Evolutionary conservation across 1,140 invertebrate species (phyloP).

Genomic region (Oedothorax gibbosus): DNA sequence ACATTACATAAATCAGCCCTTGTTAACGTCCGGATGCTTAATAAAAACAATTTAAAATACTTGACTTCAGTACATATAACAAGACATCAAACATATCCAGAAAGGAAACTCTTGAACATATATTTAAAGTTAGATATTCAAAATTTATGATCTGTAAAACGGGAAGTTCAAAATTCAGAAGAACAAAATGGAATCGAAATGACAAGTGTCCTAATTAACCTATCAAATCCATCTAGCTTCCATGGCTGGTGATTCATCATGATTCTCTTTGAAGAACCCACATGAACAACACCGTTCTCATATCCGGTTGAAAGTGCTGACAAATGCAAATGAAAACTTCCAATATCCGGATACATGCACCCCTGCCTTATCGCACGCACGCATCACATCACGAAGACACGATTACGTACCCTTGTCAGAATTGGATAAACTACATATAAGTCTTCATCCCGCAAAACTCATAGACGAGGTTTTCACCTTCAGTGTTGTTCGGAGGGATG

Average conservation of each 20-base stretch:
- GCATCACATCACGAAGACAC: not conserved
- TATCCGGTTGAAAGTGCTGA: constrained; percentile 27
- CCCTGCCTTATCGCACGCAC: not conserved
- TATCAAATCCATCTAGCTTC: constrained; percentile 1
- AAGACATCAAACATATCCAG: too few species aligned
- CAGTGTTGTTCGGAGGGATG: too few species aligned
- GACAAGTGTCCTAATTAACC: constrained; percentile 42
- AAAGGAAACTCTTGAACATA: too few species aligned
- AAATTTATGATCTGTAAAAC: not conserved
- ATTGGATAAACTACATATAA: too few species aligned
- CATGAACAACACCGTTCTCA: constrained; percentile 19
- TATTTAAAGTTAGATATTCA: too few species aligned
- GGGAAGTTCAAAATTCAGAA: not conserved
- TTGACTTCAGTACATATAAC: too few species aligned
- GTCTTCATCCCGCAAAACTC: too few species aligned
- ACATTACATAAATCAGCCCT: too few species aligned
- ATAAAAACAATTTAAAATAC: too few species aligned
- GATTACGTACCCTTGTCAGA: not conserved
- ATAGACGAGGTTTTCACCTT: too few species aligned
- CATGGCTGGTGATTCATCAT: constrained; percentile 9
- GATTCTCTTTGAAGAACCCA: not conserved
- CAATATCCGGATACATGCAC: constrained; percentile 33
- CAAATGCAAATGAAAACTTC: constrained; percentile 1
- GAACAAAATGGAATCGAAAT: not conserved
- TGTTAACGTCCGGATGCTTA: too few species aligned